phyloP scores from a whole-genome alignment of 2,888 invertebrate genomes.

The Epinotia nisella region DNA sequence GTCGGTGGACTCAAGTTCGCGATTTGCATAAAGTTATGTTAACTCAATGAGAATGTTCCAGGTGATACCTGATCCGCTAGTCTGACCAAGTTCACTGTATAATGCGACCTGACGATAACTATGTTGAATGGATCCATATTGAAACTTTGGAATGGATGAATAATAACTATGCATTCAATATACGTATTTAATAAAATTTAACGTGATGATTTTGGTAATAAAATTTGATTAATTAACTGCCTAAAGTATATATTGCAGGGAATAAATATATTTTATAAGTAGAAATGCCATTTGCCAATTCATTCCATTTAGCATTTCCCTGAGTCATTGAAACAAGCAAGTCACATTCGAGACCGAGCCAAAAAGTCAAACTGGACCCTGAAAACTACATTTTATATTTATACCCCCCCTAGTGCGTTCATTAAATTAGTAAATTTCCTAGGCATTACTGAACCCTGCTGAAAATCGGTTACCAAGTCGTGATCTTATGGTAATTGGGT shows the following conservation, averaged over 20 bases:
- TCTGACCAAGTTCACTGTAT: conserved; percentile 10
- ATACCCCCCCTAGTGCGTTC: conserved; percentile 12
- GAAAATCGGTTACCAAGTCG: conserved; percentile 40
- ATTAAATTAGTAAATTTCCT: conserved; percentile 24
- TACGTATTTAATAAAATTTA: conserved; percentile 4
- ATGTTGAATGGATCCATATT: neutral
- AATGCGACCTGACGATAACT: conserved; percentile 12
- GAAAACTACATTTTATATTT: conserved; percentile 28
- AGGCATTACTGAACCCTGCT: conserved; percentile 30
- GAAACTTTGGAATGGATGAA: neutral
- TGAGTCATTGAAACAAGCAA: conserved; percentile 3
- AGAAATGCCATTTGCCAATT: neutral
- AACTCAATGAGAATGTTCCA: conserved; percentile 26
- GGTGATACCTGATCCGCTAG: conserved; percentile 18
- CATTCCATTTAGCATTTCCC: neutral
- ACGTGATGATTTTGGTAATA: neutral
- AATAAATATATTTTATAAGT: too few relatives aligned
- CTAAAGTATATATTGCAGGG: too few relatives aligned
- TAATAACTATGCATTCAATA: conserved; percentile 4
- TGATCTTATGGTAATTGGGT: conserved; percentile 48
- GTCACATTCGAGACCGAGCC: neutral
- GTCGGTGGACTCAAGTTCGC: conserved; percentile 13
- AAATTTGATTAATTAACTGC: too few relatives aligned
- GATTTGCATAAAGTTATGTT: conserved; percentile 37
- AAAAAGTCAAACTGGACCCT: conserved; percentile 16